Percentiles rank a stretch among this genome's conserved stretches.
Conservation (phyloP, 2,888 invertebrate genomes). For the Corythucha ciliata region DNA sequence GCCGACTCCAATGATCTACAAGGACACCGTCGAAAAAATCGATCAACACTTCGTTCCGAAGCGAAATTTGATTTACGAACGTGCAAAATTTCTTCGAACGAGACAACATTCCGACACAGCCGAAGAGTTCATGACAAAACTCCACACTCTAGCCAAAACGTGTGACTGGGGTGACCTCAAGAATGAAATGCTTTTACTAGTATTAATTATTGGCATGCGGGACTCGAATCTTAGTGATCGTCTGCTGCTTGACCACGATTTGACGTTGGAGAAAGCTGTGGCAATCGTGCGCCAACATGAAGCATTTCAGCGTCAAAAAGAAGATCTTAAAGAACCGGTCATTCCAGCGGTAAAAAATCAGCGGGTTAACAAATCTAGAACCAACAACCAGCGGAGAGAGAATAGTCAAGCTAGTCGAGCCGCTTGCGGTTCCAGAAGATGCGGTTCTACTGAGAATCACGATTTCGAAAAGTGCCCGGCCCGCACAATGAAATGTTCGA, state of each 20-base stretch:
- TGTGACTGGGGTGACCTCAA: neutral
- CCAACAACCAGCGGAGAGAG: too few relatives aligned
- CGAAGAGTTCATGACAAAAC: neutral
- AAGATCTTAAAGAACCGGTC: neutral
- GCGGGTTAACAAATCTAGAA: too few relatives aligned
- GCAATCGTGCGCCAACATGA: neutral
- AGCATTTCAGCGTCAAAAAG: neutral
- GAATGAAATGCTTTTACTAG: neutral
- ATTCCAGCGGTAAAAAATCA: neutral
- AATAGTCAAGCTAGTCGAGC: too few relatives aligned
- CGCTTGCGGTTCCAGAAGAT: too few relatives aligned
- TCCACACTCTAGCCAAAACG: neutral
- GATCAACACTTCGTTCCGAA: neutral
- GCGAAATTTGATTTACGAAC: slow-evolving; percentile 4
- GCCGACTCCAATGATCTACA: neutral
- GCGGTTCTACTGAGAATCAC: too few relatives aligned
- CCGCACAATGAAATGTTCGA: too few relatives aligned
- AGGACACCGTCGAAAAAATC: neutral
- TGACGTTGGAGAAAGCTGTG: neutral
- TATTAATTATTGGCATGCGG: slow-evolving; percentile 1
- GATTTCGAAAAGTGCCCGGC: too few relatives aligned
- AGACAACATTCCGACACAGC: neutral
- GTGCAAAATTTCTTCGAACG: neutral
- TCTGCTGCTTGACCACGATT: neutral
- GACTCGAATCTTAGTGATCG: neutral